Percentiles rank a stretch among this genome's conserved stretches.
These are phyloP conservation scores for Pheosia gnoma DNA, from an alignment of 2,888 invertebrate species.

Conservation along the genomic window DNA sequence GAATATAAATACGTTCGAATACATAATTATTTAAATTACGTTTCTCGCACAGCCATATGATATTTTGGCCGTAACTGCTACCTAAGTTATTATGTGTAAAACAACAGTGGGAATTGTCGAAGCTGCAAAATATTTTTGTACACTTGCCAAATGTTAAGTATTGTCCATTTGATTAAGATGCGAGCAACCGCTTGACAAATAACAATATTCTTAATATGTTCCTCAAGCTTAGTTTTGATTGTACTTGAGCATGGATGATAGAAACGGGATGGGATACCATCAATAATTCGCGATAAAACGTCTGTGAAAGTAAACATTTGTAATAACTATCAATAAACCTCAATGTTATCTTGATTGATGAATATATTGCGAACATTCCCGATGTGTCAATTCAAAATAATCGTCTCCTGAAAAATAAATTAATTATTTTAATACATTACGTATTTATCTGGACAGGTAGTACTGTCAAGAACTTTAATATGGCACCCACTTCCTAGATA, in stretches of 20 bases:
- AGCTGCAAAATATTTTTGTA: neutral
- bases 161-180: no score
- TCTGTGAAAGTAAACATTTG: slow-evolving; percentile 22
- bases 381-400: slow-evolving; percentile 41
- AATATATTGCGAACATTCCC: slow-evolving; percentile 39
- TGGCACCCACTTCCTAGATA: no score
- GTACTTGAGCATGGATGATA: slow-evolving; percentile 23
- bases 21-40: slow-evolving; percentile 37
- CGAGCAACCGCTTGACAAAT: no score
- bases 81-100: slow-evolving; percentile 9
- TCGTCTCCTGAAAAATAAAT: slow-evolving; percentile 38
- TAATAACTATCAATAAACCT: slow-evolving; percentile 30
- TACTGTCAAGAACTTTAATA: no score
- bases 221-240: slow-evolving; percentile 36
- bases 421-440: no score
- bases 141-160: neutral
- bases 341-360: slow-evolving; percentile 29
- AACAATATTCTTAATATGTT: neutral
- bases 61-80: slow-evolving; percentile 59
- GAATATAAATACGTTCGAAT: slow-evolving; percentile 45
- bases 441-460: no score
- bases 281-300: slow-evolving; percentile 21
- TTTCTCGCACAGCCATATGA: slow-evolving; percentile 64
- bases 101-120: slow-evolving; percentile 10
- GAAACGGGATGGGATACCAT: slow-evolving; percentile 18